These are phyloP conservation scores for Emydura subglobosa DNA, from an alignment of 2,113 vertebrate species.

Conservation along the genomic window DNA sequence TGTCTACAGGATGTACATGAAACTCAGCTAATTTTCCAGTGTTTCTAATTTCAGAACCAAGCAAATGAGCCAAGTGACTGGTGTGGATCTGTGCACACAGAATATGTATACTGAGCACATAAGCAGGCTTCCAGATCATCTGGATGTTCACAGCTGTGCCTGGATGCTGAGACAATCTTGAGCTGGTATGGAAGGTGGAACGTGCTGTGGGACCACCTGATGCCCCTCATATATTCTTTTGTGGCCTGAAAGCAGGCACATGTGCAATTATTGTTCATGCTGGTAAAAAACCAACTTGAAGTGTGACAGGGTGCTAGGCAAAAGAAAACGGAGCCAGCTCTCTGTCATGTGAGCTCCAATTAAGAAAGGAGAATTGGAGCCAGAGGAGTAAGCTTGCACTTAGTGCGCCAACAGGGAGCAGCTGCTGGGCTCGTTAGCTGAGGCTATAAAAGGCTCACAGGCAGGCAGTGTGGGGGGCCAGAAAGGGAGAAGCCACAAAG, in stretches of 20 bases:
- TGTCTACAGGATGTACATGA: neutral
- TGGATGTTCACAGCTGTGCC: neutral
- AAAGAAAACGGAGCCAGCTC: no score
- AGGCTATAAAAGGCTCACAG: no score
- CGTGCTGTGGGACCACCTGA: neutral
- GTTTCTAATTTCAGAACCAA: neutral
- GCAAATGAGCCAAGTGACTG: neutral
- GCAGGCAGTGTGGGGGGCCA: no score
- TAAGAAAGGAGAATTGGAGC: no score
- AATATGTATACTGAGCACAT: neutral
- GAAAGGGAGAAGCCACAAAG: no score
- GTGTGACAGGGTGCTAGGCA: no score
- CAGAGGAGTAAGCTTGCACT: no score
- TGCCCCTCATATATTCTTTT: neutral
- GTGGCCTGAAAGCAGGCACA: neutral
- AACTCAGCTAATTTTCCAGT: neutral
- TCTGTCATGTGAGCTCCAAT: no score
- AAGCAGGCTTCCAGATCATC: neutral
- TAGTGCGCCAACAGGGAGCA: no score
- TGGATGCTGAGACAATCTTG: neutral
- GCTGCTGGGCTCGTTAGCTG: no score
- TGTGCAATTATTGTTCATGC: neutral
- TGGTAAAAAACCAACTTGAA: neutral
- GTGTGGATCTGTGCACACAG: neutral
- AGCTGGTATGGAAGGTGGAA: neutral